Conservation (phyloP, 1,140 invertebrate genomes). For the Mactra quadrangularis region DNA sequence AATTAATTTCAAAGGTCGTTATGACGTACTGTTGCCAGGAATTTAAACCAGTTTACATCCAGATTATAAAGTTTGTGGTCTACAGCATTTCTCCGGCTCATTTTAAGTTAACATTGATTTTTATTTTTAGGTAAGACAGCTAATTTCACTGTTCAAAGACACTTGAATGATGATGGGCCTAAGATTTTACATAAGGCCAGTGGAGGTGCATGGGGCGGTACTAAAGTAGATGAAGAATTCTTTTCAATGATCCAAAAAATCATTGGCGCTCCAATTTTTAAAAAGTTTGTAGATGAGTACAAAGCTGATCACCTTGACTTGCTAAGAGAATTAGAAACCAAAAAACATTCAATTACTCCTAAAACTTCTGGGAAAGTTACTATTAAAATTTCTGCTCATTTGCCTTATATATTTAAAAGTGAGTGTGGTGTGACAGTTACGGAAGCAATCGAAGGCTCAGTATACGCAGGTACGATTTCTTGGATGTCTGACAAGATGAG, state of each 20-base stretch:
- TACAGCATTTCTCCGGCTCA: too few relatives aligned
- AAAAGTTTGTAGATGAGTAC: conserved; percentile 48
- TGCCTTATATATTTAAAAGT: conserved; percentile 20
- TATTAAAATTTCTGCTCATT: conserved; percentile 37
- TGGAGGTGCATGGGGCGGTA: conserved; percentile 63
- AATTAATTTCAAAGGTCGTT: too few relatives aligned
- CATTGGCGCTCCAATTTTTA: conserved; percentile 34
- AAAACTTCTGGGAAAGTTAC: conserved; percentile 40
- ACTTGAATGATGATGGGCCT: conserved; percentile 17
- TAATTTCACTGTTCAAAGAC: conserved; percentile 57
- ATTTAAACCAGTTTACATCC: too few relatives aligned
- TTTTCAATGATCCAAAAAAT: conserved; percentile 32
- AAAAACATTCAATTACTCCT: conserved; percentile 46
- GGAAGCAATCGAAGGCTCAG: conserved; percentile 44
- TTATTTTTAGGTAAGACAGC: conserved; percentile 47
- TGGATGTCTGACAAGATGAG: conserved; percentile 56
- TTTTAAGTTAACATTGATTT: too few relatives aligned
- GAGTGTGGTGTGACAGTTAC: conserved; percentile 17
- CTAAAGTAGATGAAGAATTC: conserved; percentile 61
- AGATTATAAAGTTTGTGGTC: too few relatives aligned
- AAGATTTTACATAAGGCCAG: conserved; percentile 61
- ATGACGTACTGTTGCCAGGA: too few relatives aligned
- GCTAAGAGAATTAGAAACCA: conserved; percentile 54
- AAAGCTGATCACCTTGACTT: conserved; percentile 55
- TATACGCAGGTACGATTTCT: conserved; percentile 40